These are phyloP conservation scores for Nibea coibor DNA, from an alignment of 2,113 vertebrate genomes.

Conservation along the genomic window DNA sequence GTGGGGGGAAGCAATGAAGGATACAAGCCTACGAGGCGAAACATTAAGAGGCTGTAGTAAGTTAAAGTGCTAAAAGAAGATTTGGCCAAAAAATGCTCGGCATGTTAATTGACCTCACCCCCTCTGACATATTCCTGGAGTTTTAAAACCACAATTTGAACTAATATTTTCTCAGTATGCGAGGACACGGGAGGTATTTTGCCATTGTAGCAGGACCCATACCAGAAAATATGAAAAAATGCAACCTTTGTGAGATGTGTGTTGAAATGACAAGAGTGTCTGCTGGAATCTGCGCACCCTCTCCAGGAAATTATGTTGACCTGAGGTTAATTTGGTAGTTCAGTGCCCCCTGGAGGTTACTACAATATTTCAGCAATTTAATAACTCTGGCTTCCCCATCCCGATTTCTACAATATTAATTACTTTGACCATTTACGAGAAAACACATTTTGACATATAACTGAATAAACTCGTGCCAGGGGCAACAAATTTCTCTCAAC, in stretches of 20 bases:
- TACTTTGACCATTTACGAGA: constrained; percentile 42
- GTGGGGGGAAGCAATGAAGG: constrained; percentile 35
- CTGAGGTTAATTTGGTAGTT: constrained; percentile 76
- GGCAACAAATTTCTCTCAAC: neutral
- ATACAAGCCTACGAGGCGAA: constrained; percentile 28
- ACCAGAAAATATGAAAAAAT: constrained; percentile 44
- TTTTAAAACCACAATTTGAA: constrained; percentile 16
- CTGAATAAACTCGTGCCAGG: neutral
- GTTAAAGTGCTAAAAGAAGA: neutral
- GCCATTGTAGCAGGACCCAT: neutral
- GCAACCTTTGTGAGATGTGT: constrained; percentile 30
- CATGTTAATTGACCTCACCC: constrained; percentile 31
- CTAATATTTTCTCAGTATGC: constrained; percentile 18
- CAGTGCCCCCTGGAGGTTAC: constrained; percentile 70
- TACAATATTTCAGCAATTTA: constrained; percentile 50
- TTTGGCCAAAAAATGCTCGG: neutral
- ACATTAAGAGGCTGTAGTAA: constrained; percentile 11
- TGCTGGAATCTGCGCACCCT: constrained; percentile 18
- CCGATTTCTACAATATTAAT: constrained; percentile 48
- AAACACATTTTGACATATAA: constrained; percentile 18
- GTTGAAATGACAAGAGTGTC: constrained; percentile 49
- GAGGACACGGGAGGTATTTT: constrained; percentile 43
- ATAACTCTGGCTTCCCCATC: constrained; percentile 43
- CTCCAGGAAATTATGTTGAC: constrained; percentile 71
- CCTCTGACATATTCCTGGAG: neutral